Evolutionary conservation across 2,113 vertebrate species (phyloP).

Genomic region (Megalops atlanticus): DNA sequence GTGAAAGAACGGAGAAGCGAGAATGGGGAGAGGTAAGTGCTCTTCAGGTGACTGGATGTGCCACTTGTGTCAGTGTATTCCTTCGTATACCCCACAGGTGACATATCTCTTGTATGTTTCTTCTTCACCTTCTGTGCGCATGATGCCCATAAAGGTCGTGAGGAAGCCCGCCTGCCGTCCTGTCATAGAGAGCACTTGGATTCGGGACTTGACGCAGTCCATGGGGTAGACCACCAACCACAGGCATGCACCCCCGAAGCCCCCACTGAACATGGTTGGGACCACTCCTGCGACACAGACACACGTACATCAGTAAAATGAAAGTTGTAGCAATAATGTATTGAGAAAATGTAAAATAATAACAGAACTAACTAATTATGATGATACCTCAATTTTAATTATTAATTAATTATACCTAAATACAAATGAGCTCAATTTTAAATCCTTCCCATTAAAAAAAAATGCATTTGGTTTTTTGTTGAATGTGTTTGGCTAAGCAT

Average conservation of each 20-base stretch:
- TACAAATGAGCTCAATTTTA: too few species aligned
- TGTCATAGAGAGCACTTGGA: constrained; percentile 96
- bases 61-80: not conserved
- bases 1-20: constrained; percentile 26
- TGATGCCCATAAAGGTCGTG: constrained; percentile 79
- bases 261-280: constrained; percentile 86
- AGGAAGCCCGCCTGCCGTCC: constrained; percentile 86
- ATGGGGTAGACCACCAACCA: constrained; percentile 96
- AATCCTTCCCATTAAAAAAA: too few species aligned
- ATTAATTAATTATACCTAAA: too few species aligned
- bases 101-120: not conserved
- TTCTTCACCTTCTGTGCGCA: constrained; percentile 81
- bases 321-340: too few species aligned
- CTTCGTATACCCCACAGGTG: too few species aligned
- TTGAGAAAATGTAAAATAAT: too few species aligned
- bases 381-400: too few species aligned
- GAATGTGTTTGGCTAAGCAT: too few species aligned
- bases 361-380: too few species aligned
- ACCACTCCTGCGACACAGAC: constrained; percentile 73
- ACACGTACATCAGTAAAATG: too few species aligned
- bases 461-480: too few species aligned
- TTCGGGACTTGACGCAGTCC: constrained; percentile 94
- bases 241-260: constrained; percentile 87
- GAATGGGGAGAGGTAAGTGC: not conserved
- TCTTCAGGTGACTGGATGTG: too few species aligned